These are phyloP conservation scores for Trematomus bernacchii DNA, from an alignment of 2,797 vertebrate species.

Conservation along the genomic window DNA sequence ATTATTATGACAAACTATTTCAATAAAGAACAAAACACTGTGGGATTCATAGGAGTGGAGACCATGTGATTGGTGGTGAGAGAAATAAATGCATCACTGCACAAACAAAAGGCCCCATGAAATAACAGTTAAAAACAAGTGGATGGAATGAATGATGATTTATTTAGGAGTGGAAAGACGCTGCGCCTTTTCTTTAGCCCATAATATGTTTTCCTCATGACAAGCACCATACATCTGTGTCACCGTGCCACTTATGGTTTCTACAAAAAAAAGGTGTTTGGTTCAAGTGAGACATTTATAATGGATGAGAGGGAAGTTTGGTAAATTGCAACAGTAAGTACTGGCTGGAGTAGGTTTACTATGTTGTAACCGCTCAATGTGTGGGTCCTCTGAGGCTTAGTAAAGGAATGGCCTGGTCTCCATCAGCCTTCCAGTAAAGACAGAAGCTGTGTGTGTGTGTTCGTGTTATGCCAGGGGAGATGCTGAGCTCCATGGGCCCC, in stretches of 20 bases:
- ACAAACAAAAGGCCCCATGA: constrained; percentile 38
- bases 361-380: constrained; percentile 10
- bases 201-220: constrained; percentile 46
- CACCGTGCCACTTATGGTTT: constrained; percentile 51
- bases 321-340: constrained; percentile 39
- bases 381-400: constrained; percentile 26
- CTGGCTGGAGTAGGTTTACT: neutral
- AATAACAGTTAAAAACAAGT: constrained; percentile 39
- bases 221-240: constrained; percentile 54
- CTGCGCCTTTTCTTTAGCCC: constrained; percentile 21
- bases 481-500: constrained; percentile 15
- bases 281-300: constrained; percentile 68
- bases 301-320: constrained; percentile 44
- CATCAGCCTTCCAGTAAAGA: constrained; percentile 40
- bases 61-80: neutral
- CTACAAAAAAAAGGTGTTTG: constrained; percentile 41
- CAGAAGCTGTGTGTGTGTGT: constrained; percentile 15
- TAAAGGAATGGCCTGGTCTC: constrained; percentile 32
- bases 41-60: constrained; percentile 15
- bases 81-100: constrained; percentile 32
- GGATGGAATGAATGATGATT: constrained; percentile 43
- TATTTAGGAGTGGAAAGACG: constrained; percentile 34
- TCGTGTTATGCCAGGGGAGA: constrained; percentile 24
- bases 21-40: constrained; percentile 16
- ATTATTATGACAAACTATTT: constrained; percentile 9